Base-by-base conservation (phyloP, 2,888 invertebrate species). In the Cataglyphis cursor region DNA sequence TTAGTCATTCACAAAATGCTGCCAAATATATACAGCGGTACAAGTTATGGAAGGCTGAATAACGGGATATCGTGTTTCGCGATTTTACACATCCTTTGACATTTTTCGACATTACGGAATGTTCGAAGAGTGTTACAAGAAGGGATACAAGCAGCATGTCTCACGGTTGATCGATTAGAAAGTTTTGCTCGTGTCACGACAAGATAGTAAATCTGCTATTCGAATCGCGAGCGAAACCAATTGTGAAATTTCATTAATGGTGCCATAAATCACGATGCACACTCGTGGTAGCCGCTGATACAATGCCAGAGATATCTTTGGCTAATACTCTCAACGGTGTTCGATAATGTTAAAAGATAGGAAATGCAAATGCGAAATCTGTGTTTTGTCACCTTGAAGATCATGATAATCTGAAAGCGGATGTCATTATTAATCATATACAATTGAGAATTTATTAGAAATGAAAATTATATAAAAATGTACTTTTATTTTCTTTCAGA, bases 221-320 rank as follows among this genome's bases (percentile, higher is more conserved):
- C 38, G 38, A 15, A 54, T n/a, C 24, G 75, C 65, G 24, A 51
- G 10, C 44, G 12, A 83, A 85, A 78, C 74, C 70, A 81, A 82
- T 84, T 44, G 21, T 44, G 35, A 48, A 62, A 78, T 82, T 74
- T 70, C 12, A 38, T 57, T 73, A 59, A 38, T 38, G 64, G 21
- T 24, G 24, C 54, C n/a, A 70, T 66, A 65, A 87, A 73, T 82
- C 82, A 80, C 76, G 76, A 21, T 9, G 41, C 51, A 54, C 0
- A 84, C 51, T 78, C 78, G 12, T 9, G 8, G 48, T 24, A 24
- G 41, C 81, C 83, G 73, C 44, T 82, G 41, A 59, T 28, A 48
- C 21, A 54, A 82, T 84, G 88, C 88, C 88, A 88, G 84, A 62
- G 83, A 87, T 87, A 85, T 87, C 76, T 84, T 89, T 88, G 85